Base-by-base conservation (phyloP, 2,888 invertebrate species). In the Acheta domesticus region DNA sequence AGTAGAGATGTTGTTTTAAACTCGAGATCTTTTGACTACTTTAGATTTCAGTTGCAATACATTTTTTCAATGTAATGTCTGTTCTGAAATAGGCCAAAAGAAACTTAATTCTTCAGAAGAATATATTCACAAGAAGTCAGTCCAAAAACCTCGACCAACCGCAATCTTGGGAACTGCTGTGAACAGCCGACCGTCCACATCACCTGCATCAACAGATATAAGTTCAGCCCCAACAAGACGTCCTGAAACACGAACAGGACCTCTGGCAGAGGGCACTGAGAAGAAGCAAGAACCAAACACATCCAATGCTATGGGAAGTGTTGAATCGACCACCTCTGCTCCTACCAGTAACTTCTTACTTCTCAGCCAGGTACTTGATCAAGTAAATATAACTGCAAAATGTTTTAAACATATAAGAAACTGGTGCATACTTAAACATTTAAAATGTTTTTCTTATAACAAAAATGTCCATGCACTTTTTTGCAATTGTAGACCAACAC, bases 331-430 rank as follows among this genome's bases (percentile, higher is more conserved):
- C 5, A 36, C 8, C 8, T 14, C 62, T 62, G 62, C 62, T 62
- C 62, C 62, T 19, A 62, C 62, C n/a, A 62, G 62, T 62, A 62
- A 62, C n/a, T 62, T 62, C n/a, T 62, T 62, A n/a, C 62, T 62
- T 62, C 62, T 62, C 62, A 62, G 62, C n/a, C 62, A 62, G 62
- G 62, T 62, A 62, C 36, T 8, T 8, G 36, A 36, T 36, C 36
- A 36, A 36, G 36, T 1, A 23, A 23, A 23, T 23, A 23, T 23
- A 23, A 3, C 23, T 23, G 23, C 2, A 23, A 23, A 23, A 23
- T 2, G 23, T 23, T 23, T 23, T 23, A 23, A 23, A 23, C 23
- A 23, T 23, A 3, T 23, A 23, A 23, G 23, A 23, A 23, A 36
- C 36, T 36, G 4, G 8, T 36, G 36, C 8, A 36, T 36, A 36